Evolutionary conservation across 1,140 invertebrate species (phyloP).

Genomic region (Leguminivora glycinivorella): DNA sequence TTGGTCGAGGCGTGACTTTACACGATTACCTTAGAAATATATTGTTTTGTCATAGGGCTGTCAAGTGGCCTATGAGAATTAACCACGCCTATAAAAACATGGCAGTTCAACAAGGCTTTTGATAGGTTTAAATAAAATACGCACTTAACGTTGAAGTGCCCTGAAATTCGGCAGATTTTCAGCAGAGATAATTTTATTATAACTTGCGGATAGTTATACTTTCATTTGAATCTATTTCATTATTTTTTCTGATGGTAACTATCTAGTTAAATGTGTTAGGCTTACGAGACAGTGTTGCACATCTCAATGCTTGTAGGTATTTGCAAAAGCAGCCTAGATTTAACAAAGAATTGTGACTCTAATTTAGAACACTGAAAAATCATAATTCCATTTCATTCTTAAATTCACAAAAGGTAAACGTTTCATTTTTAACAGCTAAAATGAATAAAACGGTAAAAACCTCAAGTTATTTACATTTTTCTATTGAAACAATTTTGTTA

Average conservation of each 20-base stretch:
- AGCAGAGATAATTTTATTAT: background rate
- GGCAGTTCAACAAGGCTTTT: constrained; percentile 28
- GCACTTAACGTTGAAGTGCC: background rate
- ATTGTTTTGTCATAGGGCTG: constrained; percentile 21
- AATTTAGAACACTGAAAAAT: background rate
- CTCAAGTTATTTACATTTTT: background rate
- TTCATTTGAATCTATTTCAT: background rate
- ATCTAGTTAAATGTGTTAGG: background rate
- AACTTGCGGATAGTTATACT: background rate
- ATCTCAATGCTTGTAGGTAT: background rate
- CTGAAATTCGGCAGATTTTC: background rate
- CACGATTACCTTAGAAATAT: constrained; percentile 24
- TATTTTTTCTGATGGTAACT: background rate
- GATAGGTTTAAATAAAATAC: background rate
- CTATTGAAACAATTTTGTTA: background rate
- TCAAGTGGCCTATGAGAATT: constrained; percentile 24
- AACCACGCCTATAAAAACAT: constrained; percentile 38
- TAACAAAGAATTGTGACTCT: background rate
- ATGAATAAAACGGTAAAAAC: no score
- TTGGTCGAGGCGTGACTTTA: constrained; percentile 52
- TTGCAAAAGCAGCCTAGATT: background rate
- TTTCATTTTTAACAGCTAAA: no score
- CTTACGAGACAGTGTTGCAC: background rate
- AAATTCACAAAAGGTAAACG: no score
- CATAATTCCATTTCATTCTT: no score